Percentiles rank a stretch among this genome's conserved stretches.
Conservation (phyloP, 2,113 vertebrate species). For the Anseranas semipalmata region DNA sequence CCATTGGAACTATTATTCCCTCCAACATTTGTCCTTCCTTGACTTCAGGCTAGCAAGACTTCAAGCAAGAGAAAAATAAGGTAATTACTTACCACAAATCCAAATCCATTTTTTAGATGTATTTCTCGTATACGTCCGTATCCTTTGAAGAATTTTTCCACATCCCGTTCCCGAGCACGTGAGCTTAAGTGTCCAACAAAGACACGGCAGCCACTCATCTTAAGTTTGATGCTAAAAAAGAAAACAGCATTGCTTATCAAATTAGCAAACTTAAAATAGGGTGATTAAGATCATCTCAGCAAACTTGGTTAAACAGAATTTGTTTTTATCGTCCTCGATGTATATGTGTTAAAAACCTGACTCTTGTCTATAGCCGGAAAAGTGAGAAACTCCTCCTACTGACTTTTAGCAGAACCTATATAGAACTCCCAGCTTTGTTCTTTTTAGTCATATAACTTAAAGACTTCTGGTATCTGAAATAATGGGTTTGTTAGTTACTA, state of each 20-base stretch:
- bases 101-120: conserved; percentile 92
- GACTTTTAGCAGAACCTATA: neutral
- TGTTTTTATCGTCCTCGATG: neutral
- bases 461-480: neutral
- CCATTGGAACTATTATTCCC: neutral
- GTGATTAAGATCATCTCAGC: neutral
- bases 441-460: neutral
- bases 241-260: neutral
- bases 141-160: conserved; percentile 95
- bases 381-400: neutral
- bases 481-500: neutral
- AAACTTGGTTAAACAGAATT: neutral
- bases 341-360: neutral
- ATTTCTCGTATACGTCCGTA: conserved; percentile 92
- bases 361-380: neutral
- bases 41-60: neutral
- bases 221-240: conserved; percentile 44
- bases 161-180: conserved; percentile 88
- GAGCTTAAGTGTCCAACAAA: conserved; percentile 93
- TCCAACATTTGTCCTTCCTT: neutral
- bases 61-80: neutral
- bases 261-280: neutral
- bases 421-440: neutral
- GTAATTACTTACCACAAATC: conserved; percentile 87
- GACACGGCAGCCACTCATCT: conserved; percentile 90